Conservation (phyloP, 2,113 vertebrate species). For the Xenus cinereus region DNA sequence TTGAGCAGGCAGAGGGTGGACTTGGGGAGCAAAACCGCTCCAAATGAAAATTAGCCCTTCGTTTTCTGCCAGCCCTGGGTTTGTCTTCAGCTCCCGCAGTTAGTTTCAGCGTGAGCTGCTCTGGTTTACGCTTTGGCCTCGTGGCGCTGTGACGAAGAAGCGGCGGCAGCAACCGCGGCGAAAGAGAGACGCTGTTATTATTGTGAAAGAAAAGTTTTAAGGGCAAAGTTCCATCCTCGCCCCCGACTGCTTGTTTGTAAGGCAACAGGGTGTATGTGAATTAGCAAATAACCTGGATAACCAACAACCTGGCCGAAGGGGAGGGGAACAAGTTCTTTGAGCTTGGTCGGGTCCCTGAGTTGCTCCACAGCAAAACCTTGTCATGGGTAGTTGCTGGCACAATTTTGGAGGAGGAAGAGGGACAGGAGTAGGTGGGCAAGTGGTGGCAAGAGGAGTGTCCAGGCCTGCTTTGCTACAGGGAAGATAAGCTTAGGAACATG, state of each 20-base stretch:
- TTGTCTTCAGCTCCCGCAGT: neutral
- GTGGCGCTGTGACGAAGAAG: accelerated
- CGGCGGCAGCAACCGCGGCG: accelerated
- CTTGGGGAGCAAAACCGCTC: accelerated
- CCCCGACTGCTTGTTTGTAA: neutral
- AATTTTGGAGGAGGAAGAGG: neutral
- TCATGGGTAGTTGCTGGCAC: accelerated
- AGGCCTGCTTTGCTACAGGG: neutral
- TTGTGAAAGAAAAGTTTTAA: neutral
- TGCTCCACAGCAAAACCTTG: neutral
- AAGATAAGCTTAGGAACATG: neutral
- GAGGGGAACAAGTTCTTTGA: neutral
- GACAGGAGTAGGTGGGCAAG: neutral
- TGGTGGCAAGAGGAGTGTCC: neutral
- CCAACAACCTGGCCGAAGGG: neutral
- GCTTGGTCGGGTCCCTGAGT: too few species aligned
- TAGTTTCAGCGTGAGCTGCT: neutral
- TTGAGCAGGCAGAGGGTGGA: neutral
- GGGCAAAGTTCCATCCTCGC: neutral
- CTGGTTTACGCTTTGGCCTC: neutral
- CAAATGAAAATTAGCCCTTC: neutral
- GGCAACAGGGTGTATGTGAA: accelerated
- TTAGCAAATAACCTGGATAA: neutral
- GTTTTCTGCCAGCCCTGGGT: neutral
- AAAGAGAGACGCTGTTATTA: neutral